These are phyloP conservation scores for Cyaniris semiargus DNA, from an alignment of 2,888 invertebrate genomes.

Conservation along the genomic window DNA sequence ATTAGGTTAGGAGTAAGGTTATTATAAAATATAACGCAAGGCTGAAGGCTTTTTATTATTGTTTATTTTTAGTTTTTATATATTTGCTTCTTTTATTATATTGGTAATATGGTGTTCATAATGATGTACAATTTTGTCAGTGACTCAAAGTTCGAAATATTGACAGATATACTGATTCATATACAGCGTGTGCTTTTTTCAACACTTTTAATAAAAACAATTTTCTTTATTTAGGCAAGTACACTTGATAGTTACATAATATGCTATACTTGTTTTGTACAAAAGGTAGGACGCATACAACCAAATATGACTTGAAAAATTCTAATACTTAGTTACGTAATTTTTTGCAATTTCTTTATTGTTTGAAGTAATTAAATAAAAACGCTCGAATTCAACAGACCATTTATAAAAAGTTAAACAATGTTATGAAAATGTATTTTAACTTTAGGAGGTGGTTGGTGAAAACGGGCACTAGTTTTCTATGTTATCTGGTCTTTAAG, in stretches of 20 bases:
- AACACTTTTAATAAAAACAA: not conserved
- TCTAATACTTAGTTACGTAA: not conserved
- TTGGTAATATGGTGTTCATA: not conserved
- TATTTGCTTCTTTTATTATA: not conserved
- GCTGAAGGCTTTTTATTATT: slow-evolving; percentile 25
- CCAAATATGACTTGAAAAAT: not conserved
- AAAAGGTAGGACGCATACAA: not conserved
- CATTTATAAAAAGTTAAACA: no score
- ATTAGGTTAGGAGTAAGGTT: slow-evolving; percentile 12
- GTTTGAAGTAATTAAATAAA: not conserved
- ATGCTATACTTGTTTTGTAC: not conserved
- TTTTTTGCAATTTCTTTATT: not conserved
- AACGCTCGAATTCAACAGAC: not conserved
- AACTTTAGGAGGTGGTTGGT: no score
- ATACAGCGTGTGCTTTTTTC: slow-evolving; percentile 6
- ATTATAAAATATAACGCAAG: slow-evolving; percentile 19
- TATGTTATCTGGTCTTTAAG: not conserved
- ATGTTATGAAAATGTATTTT: no score
- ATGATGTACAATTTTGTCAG: not conserved
- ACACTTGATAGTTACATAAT: no score
- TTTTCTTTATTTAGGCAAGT: no score
- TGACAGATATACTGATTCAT: not conserved
- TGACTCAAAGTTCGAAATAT: not conserved
- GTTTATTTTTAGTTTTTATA: slow-evolving; percentile 17
- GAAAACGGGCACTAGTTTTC: not conserved